phyloP scores from a whole-genome alignment of 2,113 vertebrate genomes.

The Perca flavescens region DNA sequence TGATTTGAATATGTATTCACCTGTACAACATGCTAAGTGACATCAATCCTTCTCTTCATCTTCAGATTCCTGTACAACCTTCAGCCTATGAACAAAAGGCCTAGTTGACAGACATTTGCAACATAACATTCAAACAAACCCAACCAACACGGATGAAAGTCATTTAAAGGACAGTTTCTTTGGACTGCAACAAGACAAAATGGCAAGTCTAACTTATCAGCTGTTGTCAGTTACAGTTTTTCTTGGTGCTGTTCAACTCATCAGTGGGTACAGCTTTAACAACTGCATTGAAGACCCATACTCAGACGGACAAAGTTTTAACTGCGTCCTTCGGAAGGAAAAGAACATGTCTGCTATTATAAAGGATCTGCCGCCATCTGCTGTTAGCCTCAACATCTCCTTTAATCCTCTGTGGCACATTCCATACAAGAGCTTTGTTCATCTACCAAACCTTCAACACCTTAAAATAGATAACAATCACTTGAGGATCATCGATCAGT shows the following conservation, averaged over 20 bases:
- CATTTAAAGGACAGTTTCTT: not conserved
- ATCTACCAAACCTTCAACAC: slow-evolving; percentile 63
- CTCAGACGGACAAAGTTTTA: slow-evolving; percentile 52
- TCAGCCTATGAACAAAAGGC: not conserved
- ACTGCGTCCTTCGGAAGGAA: slow-evolving; percentile 73
- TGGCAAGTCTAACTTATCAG: slow-evolving; percentile 45
- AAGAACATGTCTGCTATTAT: slow-evolving; percentile 57
- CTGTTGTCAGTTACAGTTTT: slow-evolving; percentile 35
- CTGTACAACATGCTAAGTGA: not conserved
- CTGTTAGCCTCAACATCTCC: slow-evolving; percentile 69
- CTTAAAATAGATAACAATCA: slow-evolving; percentile 80
- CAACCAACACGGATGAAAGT: not conserved
- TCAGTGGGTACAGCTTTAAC: slow-evolving; percentile 80
- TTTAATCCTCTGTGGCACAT: slow-evolving; percentile 37
- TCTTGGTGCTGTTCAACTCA: slow-evolving; percentile 45
- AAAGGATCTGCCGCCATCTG: slow-evolving; percentile 66
- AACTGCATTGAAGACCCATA: slow-evolving; percentile 81
- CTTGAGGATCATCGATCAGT: slow-evolving; percentile 40
- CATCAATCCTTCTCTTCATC: slow-evolving; percentile 22
- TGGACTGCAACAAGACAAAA: slow-evolving; percentile 30
- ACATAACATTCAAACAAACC: not conserved
- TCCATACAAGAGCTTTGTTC: slow-evolving; percentile 61
- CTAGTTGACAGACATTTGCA: not conserved
- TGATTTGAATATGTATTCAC: not conserved
- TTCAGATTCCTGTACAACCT: slow-evolving; percentile 29